A percentile compares a stretch with the other conserved stretches of the same genome.
Conservation (phyloP, 2,797 vertebrate genomes). For the Decapterus maruadsi region DNA sequence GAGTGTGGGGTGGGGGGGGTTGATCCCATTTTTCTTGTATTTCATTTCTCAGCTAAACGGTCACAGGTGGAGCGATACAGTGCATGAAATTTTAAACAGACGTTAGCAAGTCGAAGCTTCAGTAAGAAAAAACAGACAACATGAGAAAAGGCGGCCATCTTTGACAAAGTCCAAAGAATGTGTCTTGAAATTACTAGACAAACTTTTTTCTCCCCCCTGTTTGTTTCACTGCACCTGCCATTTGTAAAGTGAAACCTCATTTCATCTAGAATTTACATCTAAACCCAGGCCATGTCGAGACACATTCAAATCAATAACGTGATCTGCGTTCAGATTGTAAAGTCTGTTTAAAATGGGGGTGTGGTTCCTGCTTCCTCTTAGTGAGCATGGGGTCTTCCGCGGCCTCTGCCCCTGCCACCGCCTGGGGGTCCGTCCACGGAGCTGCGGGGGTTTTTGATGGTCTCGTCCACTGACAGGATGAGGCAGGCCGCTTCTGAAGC, state of each 20-base stretch:
- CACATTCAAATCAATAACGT: constrained; percentile 4
- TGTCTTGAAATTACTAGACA: constrained; percentile 2
- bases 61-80: constrained; percentile 25
- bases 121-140: constrained; percentile 37
- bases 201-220: neutral
- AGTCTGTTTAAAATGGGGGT: constrained; percentile 27
- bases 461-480: constrained; percentile 96
- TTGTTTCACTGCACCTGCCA: constrained; percentile 26
- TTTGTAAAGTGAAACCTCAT: constrained; percentile 21
- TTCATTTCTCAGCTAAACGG: constrained; percentile 23
- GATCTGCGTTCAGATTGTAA: constrained; percentile 49
- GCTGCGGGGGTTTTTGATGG: constrained; percentile 97
- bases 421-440: constrained; percentile 81
- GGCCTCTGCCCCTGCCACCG: constrained; percentile 86
- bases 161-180: constrained; percentile 16
- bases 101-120: constrained; percentile 6
- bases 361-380: constrained; percentile 51
- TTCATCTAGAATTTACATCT: constrained; percentile 49
- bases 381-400: constrained; percentile 88
- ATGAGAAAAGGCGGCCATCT: constrained; percentile 11
- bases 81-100: constrained; percentile 37
- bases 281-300: constrained; percentile 21
- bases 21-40: constrained; percentile 10
- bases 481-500: constrained; percentile 97
- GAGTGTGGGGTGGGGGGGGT: constrained; percentile 16